Evolutionary conservation across 2,113 vertebrate genomes (phyloP).

Genomic region (Macaca nemestrina): DNA sequence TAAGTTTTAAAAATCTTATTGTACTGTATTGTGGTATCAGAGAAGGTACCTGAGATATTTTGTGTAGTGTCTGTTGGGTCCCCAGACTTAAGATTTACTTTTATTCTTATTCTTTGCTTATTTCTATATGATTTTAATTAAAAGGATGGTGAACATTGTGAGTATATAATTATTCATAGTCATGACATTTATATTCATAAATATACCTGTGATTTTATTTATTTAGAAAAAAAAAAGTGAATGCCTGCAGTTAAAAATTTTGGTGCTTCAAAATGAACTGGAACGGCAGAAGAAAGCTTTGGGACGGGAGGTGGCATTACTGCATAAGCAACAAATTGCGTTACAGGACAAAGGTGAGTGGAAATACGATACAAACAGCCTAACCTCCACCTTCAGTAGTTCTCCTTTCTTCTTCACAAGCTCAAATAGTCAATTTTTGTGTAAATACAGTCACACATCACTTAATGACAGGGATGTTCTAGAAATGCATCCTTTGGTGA

Average conservation of each 20-base stretch:
- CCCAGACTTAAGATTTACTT: neutral
- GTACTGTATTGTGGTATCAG: neutral
- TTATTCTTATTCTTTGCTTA: neutral
- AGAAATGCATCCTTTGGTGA: neutral
- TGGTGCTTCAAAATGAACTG: conserved; percentile 94
- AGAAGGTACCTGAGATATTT: neutral
- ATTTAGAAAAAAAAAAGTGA: conserved; percentile 95
- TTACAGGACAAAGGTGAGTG: conserved; percentile 92
- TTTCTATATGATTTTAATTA: conserved; percentile 28
- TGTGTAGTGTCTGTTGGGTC: neutral
- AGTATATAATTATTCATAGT: neutral
- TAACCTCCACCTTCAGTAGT: neutral
- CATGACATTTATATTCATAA: conserved; percentile 42
- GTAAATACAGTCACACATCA: neutral
- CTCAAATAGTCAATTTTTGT: neutral
- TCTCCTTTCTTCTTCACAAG: neutral
- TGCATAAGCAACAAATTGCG: conserved; percentile 89
- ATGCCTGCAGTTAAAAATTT: conserved; percentile 94
- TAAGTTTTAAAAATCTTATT: neutral
- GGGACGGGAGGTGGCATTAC: conserved; percentile 88
- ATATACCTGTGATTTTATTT: conserved; percentile 61
- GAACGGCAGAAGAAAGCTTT: conserved; percentile 95
- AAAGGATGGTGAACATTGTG: neutral
- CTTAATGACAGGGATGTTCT: neutral
- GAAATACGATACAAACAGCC: accelerated